These are phyloP conservation scores for Gallinago solitaria DNA, from an alignment of 2,797 vertebrate species.

Conservation along the genomic window DNA sequence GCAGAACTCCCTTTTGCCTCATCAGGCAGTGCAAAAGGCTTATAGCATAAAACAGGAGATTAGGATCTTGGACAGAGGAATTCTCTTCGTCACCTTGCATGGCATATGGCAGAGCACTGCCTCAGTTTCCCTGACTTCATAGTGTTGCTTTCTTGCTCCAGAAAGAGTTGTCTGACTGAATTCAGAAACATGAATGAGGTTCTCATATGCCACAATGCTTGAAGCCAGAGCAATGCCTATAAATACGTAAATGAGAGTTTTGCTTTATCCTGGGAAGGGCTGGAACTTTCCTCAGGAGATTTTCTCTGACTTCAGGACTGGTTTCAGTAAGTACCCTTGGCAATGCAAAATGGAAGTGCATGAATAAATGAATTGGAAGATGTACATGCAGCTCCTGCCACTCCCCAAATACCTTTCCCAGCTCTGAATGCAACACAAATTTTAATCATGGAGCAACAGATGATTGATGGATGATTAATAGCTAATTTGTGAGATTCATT, in stretches of 20 bases:
- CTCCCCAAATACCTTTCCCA: conserved; percentile 59
- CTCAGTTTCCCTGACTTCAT: conserved; percentile 7
- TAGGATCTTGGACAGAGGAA: not conserved
- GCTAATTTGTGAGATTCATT: conserved; percentile 72
- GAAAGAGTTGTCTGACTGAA: conserved; percentile 5
- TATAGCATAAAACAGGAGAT: not conserved
- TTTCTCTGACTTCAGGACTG: conserved; percentile 32
- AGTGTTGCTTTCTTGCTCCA: not conserved
- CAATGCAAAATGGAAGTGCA: conserved; percentile 10
- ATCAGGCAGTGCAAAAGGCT: not conserved
- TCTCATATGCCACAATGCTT: not conserved
- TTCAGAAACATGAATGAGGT: not conserved
- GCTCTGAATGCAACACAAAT: conserved; percentile 62
- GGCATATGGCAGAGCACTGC: not conserved
- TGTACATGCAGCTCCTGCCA: conserved; percentile 35
- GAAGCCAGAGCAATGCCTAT: not conserved
- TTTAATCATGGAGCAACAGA: conserved; percentile 72
- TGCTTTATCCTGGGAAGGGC: not conserved
- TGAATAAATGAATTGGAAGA: conserved; percentile 59
- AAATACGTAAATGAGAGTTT: conserved; percentile 35
- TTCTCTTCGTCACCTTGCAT: not conserved
- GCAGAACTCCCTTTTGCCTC: not conserved
- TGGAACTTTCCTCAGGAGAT: conserved; percentile 26
- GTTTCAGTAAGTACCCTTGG: not conserved
- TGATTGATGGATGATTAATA: conserved; percentile 79